A percentile compares a stretch with the other conserved stretches of the same genome.
Conservation (phyloP, 1,140 invertebrate genomes). For the Nephila pilipes region DNA sequence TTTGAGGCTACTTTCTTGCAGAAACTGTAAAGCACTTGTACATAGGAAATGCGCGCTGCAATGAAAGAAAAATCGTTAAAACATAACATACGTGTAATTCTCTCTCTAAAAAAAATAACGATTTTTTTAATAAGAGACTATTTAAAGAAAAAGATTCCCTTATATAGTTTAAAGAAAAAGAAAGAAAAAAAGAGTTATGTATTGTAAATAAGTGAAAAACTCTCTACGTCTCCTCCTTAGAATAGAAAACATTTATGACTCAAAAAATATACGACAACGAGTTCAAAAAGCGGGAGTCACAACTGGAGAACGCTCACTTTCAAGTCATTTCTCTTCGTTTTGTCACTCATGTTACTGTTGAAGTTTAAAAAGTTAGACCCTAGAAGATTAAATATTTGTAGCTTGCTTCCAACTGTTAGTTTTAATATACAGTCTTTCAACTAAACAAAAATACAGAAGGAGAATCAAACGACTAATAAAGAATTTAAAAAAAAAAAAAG, state of each 20-base stretch:
- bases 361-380: constrained; percentile 73
- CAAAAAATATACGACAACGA: constrained; percentile 68
- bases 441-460: constrained; percentile 4
- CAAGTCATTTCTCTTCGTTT: constrained; percentile 38
- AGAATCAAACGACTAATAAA: constrained; percentile 15
- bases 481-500: too few species aligned
- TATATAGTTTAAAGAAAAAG: constrained; percentile 71
- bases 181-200: constrained; percentile 45
- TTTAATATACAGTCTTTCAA: constrained; percentile 67
- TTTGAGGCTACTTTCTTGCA: constrained; percentile 15
- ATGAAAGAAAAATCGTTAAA: constrained; percentile 61
- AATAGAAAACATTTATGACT: constrained; percentile 39
- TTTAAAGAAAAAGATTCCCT: constrained; percentile 52
- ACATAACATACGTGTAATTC: constrained; percentile 75
- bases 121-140: constrained; percentile 63
- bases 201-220: constrained; percentile 66
- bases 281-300: constrained; percentile 48
- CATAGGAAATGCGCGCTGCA: constrained; percentile 14
- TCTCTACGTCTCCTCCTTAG: constrained; percentile 53
- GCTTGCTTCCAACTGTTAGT: constrained; percentile 74
- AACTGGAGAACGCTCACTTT: constrained; percentile 67
- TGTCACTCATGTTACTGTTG: constrained; percentile 71
- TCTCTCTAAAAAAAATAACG: constrained; percentile 22
- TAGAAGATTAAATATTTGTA: constrained; percentile 72
- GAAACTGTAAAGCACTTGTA: constrained; percentile 41